phyloP scores from a whole-genome alignment of 2,113 vertebrate genomes.

The Hyperopisus bebe region DNA sequence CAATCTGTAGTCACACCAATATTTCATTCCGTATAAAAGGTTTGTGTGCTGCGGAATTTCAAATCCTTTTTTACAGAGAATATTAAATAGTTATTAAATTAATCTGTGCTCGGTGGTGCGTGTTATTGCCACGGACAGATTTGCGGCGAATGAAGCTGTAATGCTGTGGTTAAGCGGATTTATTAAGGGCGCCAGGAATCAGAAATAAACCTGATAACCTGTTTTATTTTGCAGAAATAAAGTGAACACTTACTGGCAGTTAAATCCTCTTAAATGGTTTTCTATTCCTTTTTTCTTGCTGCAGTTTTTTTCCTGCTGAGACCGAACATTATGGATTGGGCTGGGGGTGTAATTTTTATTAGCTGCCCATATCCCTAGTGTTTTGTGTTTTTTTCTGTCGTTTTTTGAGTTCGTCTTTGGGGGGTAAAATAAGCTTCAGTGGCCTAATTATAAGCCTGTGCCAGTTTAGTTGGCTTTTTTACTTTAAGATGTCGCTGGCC shows the following conservation, averaged over 20 bases:
- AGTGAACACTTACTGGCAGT: constrained; percentile 60
- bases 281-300: constrained; percentile 11
- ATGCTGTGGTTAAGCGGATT: constrained; percentile 66
- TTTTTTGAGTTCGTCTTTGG: constrained; percentile 7
- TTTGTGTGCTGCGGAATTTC: constrained; percentile 48
- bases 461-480: not conserved
- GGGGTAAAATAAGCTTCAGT: not conserved
- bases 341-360: constrained; percentile 25
- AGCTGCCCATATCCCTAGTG: not conserved
- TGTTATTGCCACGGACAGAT: constrained; percentile 72
- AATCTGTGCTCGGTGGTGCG: constrained; percentile 67
- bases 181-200: constrained; percentile 65
- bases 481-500: not conserved
- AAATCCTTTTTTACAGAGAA: constrained; percentile 57
- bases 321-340: constrained; percentile 27
- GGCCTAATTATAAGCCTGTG: not conserved
- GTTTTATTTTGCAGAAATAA: constrained; percentile 63
- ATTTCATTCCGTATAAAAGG: constrained; percentile 56
- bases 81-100: constrained; percentile 76
- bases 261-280: constrained; percentile 53
- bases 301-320: constrained; percentile 32
- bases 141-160: constrained; percentile 65
- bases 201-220: constrained; percentile 67
- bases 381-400: not conserved
- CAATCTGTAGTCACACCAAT: constrained; percentile 61